Conservation (phyloP, 2,797 vertebrate genomes). For the Brotula barbata region DNA sequence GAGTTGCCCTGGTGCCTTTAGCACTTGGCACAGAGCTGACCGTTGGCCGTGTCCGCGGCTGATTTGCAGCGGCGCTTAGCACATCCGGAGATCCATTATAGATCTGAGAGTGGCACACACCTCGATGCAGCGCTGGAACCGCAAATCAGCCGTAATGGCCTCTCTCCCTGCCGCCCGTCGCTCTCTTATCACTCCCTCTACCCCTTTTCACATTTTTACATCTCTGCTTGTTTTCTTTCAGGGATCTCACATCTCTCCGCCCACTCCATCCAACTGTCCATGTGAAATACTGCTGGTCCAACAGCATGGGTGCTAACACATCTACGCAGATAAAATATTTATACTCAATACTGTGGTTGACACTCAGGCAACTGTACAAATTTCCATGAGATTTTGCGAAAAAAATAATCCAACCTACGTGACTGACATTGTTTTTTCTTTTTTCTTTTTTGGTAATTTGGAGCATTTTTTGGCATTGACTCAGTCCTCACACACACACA, state of each 20-base stretch:
- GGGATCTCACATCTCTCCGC: conserved; percentile 27
- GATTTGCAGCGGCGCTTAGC: conserved; percentile 58
- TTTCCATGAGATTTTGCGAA: no score
- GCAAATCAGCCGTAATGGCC: conserved; percentile 68
- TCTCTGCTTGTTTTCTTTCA: conserved; percentile 39
- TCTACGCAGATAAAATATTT: no score
- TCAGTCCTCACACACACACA: no score
- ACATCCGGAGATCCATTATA: conserved; percentile 67
- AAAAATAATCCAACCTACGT: no score
- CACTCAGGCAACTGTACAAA: no score
- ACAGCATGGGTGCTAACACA: conserved; percentile 6
- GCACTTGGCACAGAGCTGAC: conserved; percentile 44
- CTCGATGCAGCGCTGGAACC: conserved; percentile 41
- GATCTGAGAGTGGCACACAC: conserved; percentile 58
- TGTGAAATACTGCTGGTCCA: conserved; percentile 19
- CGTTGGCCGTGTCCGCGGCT: not conserved
- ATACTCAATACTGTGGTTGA: no score
- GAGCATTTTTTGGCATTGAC: no score
- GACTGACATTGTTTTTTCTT: no score
- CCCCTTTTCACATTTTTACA: conserved; percentile 23
- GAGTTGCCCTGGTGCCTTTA: conserved; percentile 22
- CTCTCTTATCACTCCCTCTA: conserved; percentile 1
- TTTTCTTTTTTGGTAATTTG: no score
- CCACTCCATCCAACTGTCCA: conserved; percentile 14
- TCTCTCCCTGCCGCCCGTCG: not conserved